phyloP scores from a whole-genome alignment of 2,113 vertebrate species.

The Abramis brama region DNA sequence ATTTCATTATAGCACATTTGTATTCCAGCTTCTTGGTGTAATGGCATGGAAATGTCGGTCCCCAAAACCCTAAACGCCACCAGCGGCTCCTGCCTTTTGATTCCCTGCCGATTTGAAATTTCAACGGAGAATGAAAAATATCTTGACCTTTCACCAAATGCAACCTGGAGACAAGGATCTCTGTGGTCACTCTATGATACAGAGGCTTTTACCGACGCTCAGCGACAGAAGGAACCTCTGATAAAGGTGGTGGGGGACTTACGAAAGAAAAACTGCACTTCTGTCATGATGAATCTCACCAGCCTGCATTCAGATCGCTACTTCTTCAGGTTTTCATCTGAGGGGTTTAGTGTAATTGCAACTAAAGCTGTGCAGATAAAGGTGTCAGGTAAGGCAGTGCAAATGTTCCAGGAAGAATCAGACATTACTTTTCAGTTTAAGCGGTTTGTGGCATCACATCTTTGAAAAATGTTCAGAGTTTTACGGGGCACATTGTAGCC shows the following conservation, averaged over 20 bases:
- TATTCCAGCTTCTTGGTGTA: neutral
- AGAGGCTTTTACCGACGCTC: neutral
- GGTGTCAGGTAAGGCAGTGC: conserved; percentile 37
- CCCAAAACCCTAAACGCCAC: conserved; percentile 12
- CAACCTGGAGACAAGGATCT: conserved; percentile 38
- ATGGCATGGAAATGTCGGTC: neutral
- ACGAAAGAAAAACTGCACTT: conserved; percentile 46
- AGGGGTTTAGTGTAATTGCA: neutral
- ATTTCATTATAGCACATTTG: neutral
- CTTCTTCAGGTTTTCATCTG: conserved; percentile 34
- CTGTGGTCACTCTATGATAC: neutral
- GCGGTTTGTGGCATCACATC: neutral
- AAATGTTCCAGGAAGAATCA: neutral
- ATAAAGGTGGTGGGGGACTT: conserved; percentile 46
- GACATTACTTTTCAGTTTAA: neutral
- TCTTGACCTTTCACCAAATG: neutral
- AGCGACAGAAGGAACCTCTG: neutral
- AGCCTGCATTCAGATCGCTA: conserved; percentile 39
- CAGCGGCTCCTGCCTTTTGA: neutral
- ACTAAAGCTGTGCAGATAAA: neutral
- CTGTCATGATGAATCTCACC: conserved; percentile 39
- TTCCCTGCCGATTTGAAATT: neutral
- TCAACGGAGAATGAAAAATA: no score
- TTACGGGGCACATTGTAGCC: no score
- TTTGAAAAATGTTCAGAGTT: neutral